phyloP scores from a whole-genome alignment of 1,140 invertebrate genomes.

The Hycleus phaleratus region DNA sequence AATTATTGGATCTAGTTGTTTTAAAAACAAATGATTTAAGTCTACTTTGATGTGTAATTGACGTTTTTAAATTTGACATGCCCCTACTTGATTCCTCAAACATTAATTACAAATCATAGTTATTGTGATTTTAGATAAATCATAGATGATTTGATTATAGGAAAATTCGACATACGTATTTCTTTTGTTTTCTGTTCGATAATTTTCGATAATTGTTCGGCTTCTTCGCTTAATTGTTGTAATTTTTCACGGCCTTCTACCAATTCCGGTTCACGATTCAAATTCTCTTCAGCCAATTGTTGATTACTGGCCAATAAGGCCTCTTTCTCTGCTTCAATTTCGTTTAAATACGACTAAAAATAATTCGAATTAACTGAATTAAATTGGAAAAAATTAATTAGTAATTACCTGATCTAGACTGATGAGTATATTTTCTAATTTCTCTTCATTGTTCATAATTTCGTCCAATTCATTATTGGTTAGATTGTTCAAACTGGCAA shows the following conservation, averaged over 20 bases:
- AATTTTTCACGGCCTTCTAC: slow-evolving; percentile 61
- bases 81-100: too few relatives aligned
- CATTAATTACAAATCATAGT: too few relatives aligned
- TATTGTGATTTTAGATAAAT: too few relatives aligned
- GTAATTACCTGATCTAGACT: slow-evolving; percentile 64
- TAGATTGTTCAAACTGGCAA: slow-evolving; percentile 37
- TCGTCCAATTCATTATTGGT: slow-evolving; percentile 71
- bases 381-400: background rate
- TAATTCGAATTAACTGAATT: slow-evolving; percentile 6
- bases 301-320: slow-evolving; percentile 78
- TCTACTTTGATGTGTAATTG: too few relatives aligned
- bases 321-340: slow-evolving; percentile 74
- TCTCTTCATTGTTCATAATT: slow-evolving; percentile 74
- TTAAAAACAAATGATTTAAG: too few relatives aligned
- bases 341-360: slow-evolving; percentile 57
- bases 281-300: slow-evolving; percentile 78
- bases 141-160: background rate
- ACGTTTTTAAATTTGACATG: too few relatives aligned
- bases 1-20: too few relatives aligned
- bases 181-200: slow-evolving; percentile 61
- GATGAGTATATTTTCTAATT: slow-evolving; percentile 71
- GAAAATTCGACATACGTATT: slow-evolving; percentile 46
- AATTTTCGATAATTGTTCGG: slow-evolving; percentile 54
- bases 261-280: slow-evolving; percentile 73
- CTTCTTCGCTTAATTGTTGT: slow-evolving; percentile 59